Evolutionary conservation across 2,113 vertebrate species (phyloP).

Genomic region (Lepisosteus osseus): DNA sequence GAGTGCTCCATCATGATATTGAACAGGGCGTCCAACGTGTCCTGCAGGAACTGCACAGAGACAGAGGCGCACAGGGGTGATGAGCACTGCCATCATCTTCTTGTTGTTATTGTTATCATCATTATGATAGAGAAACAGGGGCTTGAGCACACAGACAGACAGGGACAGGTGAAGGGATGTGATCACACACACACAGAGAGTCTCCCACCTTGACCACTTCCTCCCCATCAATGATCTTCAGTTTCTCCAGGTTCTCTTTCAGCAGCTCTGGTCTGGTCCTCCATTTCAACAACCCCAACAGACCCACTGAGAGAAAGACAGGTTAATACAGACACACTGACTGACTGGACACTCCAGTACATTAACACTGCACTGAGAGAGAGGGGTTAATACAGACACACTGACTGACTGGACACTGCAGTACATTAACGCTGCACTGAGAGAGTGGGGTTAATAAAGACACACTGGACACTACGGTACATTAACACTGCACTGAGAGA

Average conservation of each 20-base stretch:
- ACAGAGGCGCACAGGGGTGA: background rate
- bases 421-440: background rate
- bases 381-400: background rate
- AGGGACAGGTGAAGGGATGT: background rate
- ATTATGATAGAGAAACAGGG: conserved; percentile 1
- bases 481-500: conserved; percentile 57
- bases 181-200: background rate
- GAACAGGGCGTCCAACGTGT: conserved; percentile 91
- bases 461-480: background rate
- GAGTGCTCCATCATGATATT: conserved; percentile 99
- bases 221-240: conserved; percentile 95
- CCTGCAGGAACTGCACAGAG: conserved; percentile 83
- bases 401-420: background rate
- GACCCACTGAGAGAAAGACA: conserved; percentile 70
- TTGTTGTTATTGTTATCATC: background rate
- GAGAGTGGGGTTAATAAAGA: conserved; percentile 3
- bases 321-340: background rate
- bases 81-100: background rate
- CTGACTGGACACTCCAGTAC: background rate
- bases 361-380: conserved; percentile 7
- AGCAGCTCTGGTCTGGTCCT: conserved; percentile 87
- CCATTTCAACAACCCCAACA: conserved; percentile 93
- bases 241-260: conserved; percentile 86
- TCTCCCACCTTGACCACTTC: conserved; percentile 90
- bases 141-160: background rate